Base-by-base conservation (phyloP, 2,888 invertebrate genomes). In the Endomychus coccineus region DNA sequence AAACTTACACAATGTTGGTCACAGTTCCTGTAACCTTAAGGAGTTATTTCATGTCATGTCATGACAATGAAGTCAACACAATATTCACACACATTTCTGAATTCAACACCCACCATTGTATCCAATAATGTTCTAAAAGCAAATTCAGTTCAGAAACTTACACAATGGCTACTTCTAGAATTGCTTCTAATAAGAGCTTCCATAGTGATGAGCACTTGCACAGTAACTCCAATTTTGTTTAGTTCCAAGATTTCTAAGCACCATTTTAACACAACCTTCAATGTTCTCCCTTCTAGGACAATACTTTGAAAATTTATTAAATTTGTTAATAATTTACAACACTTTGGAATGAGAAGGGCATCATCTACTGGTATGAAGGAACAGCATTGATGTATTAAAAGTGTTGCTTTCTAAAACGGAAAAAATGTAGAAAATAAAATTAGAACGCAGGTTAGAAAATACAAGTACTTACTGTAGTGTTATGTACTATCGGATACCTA, bases 301-400 rank as follows among this genome's bases (percentile, higher is more conserved):
- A 77, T 54, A 50, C 70, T 72, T 55, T 77, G 76, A 53, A 69
- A 70, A 7, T 66, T 70, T 22, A 76, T 44, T 11, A 79, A 60
- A 45, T 69, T 73, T 37, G 67, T 68, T 16, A 78, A 62, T 36
- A 79, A 60, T 51, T 71, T 71, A 46, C 77, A 74, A 40, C 71
- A 68, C 64, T 77, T 78, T 14, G 72, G 68, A 4, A 73, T 69
- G 31, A 78, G 55, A 36, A 68, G 65, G 32, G 69, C 68, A 55
- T 78, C 76, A 16, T 60, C 62, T 3, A 74, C 67, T 17, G 58
- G 53, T 21, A 68, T 55, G 16, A 62, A 44, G 16, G 49, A 54
- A 36, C 65, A 65, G 36, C 61, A 62, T 36, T 65, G 62, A 41
- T 64, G 59, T 2, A 68, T 48, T 11, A 68, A 43, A 24, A 65